Evolutionary conservation across 2,888 invertebrate species (phyloP).

Genomic region (Nephrotoma flavescens): DNA sequence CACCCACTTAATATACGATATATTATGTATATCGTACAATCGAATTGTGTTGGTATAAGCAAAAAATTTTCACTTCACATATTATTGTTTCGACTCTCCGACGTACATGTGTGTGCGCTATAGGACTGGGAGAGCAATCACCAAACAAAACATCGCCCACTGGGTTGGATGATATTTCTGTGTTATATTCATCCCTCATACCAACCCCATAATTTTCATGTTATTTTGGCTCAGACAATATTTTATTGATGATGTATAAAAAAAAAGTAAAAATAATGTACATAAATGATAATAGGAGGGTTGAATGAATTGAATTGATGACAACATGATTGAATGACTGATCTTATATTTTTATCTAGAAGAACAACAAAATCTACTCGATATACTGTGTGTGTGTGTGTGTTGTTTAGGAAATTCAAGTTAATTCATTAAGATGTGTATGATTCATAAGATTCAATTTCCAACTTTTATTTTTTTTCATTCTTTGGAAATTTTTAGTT

Average conservation of each 20-base stretch:
- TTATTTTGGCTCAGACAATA: neutral
- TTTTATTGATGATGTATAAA: neutral
- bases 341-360: neutral
- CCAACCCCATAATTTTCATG: neutral
- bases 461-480: neutral
- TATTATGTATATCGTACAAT: neutral
- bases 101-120: neutral
- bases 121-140: neutral
- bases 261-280: neutral
- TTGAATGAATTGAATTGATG: neutral
- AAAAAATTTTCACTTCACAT: neutral
- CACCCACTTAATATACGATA: neutral
- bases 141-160: neutral
- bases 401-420: neutral
- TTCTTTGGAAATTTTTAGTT: neutral
- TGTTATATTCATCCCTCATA: neutral
- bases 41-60: neutral
- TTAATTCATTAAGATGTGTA: neutral
- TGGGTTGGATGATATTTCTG: neutral
- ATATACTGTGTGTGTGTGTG: neutral
- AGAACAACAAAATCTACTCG: neutral
- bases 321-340: neutral
- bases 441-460: neutral
- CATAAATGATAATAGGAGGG: neutral
- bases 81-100: neutral